phyloP scores from a whole-genome alignment of 2,888 invertebrate species.

The Neoascia interrupta region DNA sequence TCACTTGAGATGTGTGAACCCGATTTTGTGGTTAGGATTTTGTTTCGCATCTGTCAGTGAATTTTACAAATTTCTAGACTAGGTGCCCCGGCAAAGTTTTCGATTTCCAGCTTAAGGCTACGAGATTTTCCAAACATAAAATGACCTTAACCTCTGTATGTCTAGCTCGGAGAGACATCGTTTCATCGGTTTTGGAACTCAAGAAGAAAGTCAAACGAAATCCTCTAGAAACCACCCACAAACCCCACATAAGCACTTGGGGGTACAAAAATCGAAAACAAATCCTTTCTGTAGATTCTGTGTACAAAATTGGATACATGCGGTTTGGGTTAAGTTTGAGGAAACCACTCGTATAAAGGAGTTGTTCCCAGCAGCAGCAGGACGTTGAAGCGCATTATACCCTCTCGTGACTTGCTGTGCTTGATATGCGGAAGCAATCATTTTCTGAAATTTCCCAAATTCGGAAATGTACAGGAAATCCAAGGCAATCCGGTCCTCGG shows the following conservation, averaged over 20 bases:
- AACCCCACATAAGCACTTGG: too few species aligned
- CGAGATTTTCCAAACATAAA: background rate
- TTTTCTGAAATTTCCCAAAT: conserved; percentile 50
- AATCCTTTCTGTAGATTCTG: conserved; percentile 27
- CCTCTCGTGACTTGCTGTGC: background rate
- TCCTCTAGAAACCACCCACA: too few species aligned
- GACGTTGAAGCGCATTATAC: background rate
- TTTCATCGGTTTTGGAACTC: too few species aligned
- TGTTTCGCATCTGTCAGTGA: background rate
- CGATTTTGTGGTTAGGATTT: conserved; percentile 5
- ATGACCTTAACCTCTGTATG: conserved; percentile 45
- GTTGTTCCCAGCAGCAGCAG: background rate
- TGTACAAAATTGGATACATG: background rate
- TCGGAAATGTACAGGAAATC: conserved; percentile 60
- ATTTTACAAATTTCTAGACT: background rate
- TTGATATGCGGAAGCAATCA: conserved; percentile 57
- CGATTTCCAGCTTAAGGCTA: background rate
- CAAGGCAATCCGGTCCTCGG: too few species aligned
- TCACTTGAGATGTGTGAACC: conserved; percentile 26
- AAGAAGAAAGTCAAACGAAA: too few species aligned
- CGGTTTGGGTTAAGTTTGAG: background rate
- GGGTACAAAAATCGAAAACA: conserved; percentile 14
- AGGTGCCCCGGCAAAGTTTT: background rate
- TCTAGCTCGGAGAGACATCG: too few species aligned
- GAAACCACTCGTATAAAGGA: background rate